These are phyloP conservation scores for Aphidius gifuensis DNA, from an alignment of 1,140 invertebrate species.

Conservation along the genomic window DNA sequence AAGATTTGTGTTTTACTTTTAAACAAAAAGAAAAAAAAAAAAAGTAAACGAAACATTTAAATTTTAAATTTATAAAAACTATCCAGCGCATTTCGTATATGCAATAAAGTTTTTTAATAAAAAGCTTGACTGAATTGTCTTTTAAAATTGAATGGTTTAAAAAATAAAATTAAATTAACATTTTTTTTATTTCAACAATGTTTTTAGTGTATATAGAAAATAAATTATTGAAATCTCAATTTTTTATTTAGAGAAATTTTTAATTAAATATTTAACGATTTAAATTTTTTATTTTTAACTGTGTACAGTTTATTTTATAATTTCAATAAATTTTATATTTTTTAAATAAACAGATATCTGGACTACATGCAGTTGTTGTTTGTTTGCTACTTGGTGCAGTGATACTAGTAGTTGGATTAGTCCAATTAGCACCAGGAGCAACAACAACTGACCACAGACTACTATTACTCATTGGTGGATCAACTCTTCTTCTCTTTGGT, in stretches of 20 bases:
- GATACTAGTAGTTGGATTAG: conserved; percentile 74
- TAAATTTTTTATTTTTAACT: neutral
- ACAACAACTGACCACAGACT: conserved; percentile 73
- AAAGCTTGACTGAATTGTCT: no score
- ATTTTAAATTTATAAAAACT: no score
- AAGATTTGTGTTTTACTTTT: neutral
- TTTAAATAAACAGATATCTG: conserved; percentile 60
- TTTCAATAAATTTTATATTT: conserved; percentile 1
- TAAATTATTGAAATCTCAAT: neutral
- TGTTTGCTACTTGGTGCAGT: conserved; percentile 72
- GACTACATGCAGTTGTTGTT: conserved; percentile 71
- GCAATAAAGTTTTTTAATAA: no score
- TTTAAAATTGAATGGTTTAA: no score
- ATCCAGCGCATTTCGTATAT: no score
- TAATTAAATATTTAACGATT: no score
- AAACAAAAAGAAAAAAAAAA: neutral
- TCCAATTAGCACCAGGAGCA: conserved; percentile 76
- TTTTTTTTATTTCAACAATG: no score
- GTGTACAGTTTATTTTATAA: neutral
- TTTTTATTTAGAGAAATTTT: neutral
- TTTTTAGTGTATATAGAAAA: neutral
- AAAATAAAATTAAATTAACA: no score
- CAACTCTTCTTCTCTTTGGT: conserved; percentile 53
- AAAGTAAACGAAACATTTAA: neutral
- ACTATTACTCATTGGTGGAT: conserved; percentile 66